Evolutionary conservation across 2,797 vertebrate species (phyloP).

Genomic region (Echeneis naucrates): DNA sequence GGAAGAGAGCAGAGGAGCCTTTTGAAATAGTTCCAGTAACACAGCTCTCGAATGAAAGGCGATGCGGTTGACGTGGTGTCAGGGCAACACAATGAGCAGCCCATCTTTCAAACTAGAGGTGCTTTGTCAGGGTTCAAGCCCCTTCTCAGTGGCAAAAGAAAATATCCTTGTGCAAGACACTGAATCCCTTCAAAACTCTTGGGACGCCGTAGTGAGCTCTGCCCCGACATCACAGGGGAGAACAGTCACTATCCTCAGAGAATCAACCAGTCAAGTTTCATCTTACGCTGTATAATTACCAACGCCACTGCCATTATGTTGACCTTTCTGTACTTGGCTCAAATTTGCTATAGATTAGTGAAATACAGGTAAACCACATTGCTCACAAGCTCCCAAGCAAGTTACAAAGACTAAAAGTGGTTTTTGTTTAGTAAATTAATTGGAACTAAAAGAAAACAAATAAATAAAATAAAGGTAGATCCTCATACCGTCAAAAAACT

Average conservation of each 20-base stretch:
- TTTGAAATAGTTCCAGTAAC: conserved; percentile 28
- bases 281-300: neutral
- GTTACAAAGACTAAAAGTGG: too few relatives aligned
- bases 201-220: conserved; percentile 22
- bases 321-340: neutral
- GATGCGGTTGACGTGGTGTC: conserved; percentile 2
- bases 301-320: neutral
- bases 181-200: conserved; percentile 17
- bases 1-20: conserved; percentile 20
- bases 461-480: neutral
- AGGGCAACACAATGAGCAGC: conserved; percentile 21
- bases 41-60: conserved; percentile 37
- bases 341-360: neutral
- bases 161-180: conserved; percentile 34
- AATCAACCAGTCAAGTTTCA: conserved; percentile 16
- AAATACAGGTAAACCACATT: neutral
- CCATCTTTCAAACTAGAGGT: conserved; percentile 32
- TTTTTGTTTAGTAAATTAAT: neutral
- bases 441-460: too few relatives aligned
- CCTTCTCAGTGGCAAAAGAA: conserved; percentile 36
- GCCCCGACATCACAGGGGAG: conserved; percentile 5
- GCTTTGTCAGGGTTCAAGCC: conserved; percentile 35
- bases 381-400: too few relatives aligned
- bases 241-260: conserved; percentile 16
- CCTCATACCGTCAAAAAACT: conserved; percentile 84